phyloP scores from a whole-genome alignment of 2,888 invertebrate species.

The Globia sparganii region DNA sequence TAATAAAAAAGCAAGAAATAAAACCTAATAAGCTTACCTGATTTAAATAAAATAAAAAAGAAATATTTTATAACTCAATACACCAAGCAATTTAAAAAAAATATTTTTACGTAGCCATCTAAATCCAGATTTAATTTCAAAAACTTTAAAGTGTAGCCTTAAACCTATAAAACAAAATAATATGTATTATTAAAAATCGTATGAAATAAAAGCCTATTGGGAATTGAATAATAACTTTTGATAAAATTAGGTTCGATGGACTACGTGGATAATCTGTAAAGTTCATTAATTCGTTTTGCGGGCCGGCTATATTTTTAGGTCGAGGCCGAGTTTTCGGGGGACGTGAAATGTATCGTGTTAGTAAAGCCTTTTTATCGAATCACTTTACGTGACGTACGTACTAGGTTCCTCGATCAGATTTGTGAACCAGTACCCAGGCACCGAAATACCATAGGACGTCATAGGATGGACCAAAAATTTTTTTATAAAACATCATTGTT shows the following conservation, averaged over 20 bases:
- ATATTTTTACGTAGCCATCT: not conserved
- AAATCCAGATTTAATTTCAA: not conserved
- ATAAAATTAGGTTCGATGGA: constrained; percentile 27
- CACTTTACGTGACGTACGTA: too few relatives aligned
- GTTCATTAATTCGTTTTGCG: constrained; percentile 50
- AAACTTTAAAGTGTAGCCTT: not conserved
- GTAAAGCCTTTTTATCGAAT: not conserved
- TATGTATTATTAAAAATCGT: not conserved
- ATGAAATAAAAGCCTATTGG: constrained; percentile 2
- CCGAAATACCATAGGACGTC: too few relatives aligned
- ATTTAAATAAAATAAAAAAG: too few relatives aligned
- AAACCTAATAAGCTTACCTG: too few relatives aligned
- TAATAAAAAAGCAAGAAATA: too few relatives aligned
- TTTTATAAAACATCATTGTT: too few relatives aligned
- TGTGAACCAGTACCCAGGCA: too few relatives aligned
- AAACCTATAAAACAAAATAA: not conserved
- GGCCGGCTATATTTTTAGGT: constrained; percentile 10
- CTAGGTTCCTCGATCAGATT: too few relatives aligned
- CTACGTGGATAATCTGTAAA: constrained; percentile 43
- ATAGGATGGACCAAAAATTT: too few relatives aligned
- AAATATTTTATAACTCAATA: not conserved
- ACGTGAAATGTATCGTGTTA: not conserved
- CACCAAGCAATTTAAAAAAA: not conserved
- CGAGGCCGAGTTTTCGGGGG: not conserved
- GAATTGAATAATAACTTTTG: constrained; percentile 33